Conservation (phyloP, 2,797 vertebrate genomes). For the Monodelphis domestica region DNA sequence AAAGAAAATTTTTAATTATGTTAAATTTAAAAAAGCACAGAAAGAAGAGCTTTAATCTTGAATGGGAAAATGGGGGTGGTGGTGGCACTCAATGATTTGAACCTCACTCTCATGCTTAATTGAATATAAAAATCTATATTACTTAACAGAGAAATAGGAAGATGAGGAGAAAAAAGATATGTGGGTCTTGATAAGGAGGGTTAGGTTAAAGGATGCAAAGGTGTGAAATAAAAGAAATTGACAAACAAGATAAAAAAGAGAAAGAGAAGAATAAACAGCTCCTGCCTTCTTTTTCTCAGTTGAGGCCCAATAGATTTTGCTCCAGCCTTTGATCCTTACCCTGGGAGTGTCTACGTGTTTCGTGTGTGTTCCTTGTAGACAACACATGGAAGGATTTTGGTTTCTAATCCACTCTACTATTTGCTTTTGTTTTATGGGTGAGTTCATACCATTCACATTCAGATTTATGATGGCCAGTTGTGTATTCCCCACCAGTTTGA, state of each 20-base stretch:
- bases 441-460: no score
- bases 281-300: no score
- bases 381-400: no score
- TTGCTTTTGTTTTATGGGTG: no score
- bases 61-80: neutral
- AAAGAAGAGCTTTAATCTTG: neutral
- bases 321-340: no score
- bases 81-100: no score
- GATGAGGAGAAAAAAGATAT: neutral
- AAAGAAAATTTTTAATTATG: neutral
- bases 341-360: no score
- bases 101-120: neutral
- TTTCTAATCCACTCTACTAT: no score
- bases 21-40: rapidly evolving
- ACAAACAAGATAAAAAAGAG: neutral
- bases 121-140: neutral
- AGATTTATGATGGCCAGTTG: no score
- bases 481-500: no score
- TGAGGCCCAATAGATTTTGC: no score
- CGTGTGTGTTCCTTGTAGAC: no score
- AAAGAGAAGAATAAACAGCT: neutral
- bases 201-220: neutral
- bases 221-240: neutral
- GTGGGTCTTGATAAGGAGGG: neutral
- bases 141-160: neutral